Conservation (phyloP, 2,888 invertebrate genomes). For the Escarpia spicata region DNA sequence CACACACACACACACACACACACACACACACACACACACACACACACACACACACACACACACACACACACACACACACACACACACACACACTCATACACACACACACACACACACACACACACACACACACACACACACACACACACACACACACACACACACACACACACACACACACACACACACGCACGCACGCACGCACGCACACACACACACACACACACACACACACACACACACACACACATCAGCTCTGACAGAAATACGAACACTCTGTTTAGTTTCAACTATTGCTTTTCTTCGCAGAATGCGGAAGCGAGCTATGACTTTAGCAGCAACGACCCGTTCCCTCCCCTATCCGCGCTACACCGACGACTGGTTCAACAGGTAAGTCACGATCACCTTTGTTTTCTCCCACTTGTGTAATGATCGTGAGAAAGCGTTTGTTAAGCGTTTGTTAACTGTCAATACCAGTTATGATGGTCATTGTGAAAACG, state of each 20-base stretch:
- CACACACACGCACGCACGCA: not conserved
- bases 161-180: not conserved
- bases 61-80: too few relatives aligned
- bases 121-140: too few relatives aligned
- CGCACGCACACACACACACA: not conserved
- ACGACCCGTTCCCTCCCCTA: slow-evolving; percentile 98
- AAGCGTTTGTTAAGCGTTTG: too few relatives aligned
- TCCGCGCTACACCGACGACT: slow-evolving; percentile 98
- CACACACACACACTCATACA: too few relatives aligned
- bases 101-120: too few relatives aligned
- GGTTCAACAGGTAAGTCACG: slow-evolving; percentile 95
- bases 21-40: too few relatives aligned
- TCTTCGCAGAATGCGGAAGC: slow-evolving; percentile 88
- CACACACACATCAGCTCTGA: not conserved
- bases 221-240: not conserved
- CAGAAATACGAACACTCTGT: not conserved
- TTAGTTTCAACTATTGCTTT: not conserved
- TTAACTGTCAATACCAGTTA: too few relatives aligned
- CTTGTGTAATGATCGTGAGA: too few relatives aligned
- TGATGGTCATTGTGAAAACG: too few relatives aligned
- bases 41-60: too few relatives aligned
- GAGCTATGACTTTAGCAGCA: slow-evolving; percentile 99
- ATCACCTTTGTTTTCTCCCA: not conserved
- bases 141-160: too few relatives aligned
- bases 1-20: too few relatives aligned